These are phyloP conservation scores for Calyptomena viridis DNA, from an alignment of 2,113 vertebrate species.

Conservation along the genomic window DNA sequence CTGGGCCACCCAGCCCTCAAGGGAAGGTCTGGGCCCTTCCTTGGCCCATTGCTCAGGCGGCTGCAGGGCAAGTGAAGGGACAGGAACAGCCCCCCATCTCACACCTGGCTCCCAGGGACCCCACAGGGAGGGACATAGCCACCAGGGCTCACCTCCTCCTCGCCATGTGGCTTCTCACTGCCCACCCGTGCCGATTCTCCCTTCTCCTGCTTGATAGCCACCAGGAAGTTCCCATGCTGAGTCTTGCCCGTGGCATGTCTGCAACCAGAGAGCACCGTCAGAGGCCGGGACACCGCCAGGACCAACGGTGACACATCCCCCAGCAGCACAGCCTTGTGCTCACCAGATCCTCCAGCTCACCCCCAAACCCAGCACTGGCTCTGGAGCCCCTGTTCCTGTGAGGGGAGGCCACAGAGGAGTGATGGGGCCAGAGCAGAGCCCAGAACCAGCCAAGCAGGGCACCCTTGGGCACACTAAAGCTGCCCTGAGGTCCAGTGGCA, in stretches of 20 bases:
- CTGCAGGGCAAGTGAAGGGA: background rate
- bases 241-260: slow-evolving; percentile 67
- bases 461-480: background rate
- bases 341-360: fast-evolving
- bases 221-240: slow-evolving; percentile 73
- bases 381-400: fast-evolving
- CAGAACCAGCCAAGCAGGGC: fast-evolving
- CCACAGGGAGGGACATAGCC: fast-evolving
- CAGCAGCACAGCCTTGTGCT: fast-evolving
- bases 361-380: fast-evolving
- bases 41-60: background rate
- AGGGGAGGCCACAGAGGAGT: fast-evolving
- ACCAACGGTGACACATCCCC: fast-evolving
- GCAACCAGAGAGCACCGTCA: background rate
- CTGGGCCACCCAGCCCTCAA: fast-evolving
- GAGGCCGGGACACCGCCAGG: background rate
- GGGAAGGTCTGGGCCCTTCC: background rate
- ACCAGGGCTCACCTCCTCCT: slow-evolving; percentile 74
- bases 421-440: background rate
- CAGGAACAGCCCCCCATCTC: background rate
- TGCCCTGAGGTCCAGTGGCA: background rate
- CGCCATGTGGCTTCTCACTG: slow-evolving; percentile 43
- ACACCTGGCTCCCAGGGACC: fast-evolving
- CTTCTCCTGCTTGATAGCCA: slow-evolving; percentile 79
- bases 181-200: slow-evolving; percentile 47